phyloP scores from a whole-genome alignment of 2,888 invertebrate genomes.

The Hydroisotoma schaefferi region DNA sequence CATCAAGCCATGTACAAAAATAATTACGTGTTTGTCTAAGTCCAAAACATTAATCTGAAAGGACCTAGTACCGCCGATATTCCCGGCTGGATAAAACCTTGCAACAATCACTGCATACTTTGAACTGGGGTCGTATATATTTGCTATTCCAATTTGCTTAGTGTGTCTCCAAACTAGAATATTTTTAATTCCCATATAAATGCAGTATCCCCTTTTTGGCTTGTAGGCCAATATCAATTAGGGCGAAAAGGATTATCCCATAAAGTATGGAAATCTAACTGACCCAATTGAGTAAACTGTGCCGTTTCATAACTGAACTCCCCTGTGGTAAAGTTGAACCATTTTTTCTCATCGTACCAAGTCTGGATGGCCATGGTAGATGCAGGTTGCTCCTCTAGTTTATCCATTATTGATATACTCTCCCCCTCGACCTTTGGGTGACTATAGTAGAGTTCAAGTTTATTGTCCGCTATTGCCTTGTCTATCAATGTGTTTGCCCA shows the following conservation, averaged over 20 bases:
- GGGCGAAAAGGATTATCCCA: neutral
- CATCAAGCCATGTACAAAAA: neutral
- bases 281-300: conserved; percentile 24
- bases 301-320: conserved; percentile 4
- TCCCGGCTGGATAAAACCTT: conserved; percentile 19
- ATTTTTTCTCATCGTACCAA: conserved; percentile 15
- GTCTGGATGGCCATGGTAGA: neutral
- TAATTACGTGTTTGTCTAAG: too few relatives aligned
- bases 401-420: neutral
- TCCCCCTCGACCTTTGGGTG: conserved; percentile 10
- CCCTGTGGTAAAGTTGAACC: conserved; percentile 4
- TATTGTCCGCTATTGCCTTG: neutral
- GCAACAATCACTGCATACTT: conserved; percentile 15
- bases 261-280: neutral
- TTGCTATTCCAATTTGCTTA: conserved; percentile 17
- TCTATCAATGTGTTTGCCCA: neutral
- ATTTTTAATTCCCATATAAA: neutral
- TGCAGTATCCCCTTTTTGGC: neutral
- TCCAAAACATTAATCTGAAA: conserved; percentile 18
- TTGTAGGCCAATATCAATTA: neutral
- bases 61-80: neutral
- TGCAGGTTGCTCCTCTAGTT: neutral
- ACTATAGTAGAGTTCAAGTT: neutral
- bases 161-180: conserved; percentile 22
- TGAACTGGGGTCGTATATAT: neutral